A percentile compares a stretch with the other conserved stretches of the same genome.
These are phyloP conservation scores for Stomatorhinus ivindoensis DNA, from an alignment of 2,113 vertebrate genomes.

Conservation along the genomic window DNA sequence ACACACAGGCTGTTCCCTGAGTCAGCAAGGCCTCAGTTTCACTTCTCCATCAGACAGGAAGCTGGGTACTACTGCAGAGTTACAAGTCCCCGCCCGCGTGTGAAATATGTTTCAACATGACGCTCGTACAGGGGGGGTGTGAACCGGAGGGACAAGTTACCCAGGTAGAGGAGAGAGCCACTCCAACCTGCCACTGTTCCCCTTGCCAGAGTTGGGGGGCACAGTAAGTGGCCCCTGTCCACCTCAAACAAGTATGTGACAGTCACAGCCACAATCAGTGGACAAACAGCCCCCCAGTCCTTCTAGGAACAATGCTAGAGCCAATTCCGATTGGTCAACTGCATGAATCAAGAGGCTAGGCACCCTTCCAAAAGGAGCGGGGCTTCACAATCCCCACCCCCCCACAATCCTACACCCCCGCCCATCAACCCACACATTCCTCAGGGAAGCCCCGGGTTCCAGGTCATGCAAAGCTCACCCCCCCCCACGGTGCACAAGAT, in stretches of 20 bases:
- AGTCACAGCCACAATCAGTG: neutral
- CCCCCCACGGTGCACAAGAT: neutral
- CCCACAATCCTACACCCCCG: neutral
- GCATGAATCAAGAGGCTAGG: neutral
- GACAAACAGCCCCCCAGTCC: neutral
- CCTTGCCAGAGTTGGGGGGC: neutral
- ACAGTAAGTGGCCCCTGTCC: neutral
- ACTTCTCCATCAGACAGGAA: constrained; percentile 26
- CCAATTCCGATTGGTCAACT: neutral
- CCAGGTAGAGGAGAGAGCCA: neutral
- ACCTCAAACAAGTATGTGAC: neutral
- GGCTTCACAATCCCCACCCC: neutral
- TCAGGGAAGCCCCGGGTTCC: neutral
- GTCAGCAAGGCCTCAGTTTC: constrained; percentile 29
- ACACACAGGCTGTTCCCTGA: constrained; percentile 24
- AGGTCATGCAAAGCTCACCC: neutral
- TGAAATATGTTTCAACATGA: neutral
- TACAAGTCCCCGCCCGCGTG: neutral
- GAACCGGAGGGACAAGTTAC: neutral
- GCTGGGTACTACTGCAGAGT: neutral
- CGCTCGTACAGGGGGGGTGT: neutral
- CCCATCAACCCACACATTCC: neutral
- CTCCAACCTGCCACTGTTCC: neutral
- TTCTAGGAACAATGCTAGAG: neutral
- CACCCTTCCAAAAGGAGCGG: neutral